Evolutionary conservation across 2,113 vertebrate species (phyloP).

Genomic region (Cephalophus harveyi): DNA sequence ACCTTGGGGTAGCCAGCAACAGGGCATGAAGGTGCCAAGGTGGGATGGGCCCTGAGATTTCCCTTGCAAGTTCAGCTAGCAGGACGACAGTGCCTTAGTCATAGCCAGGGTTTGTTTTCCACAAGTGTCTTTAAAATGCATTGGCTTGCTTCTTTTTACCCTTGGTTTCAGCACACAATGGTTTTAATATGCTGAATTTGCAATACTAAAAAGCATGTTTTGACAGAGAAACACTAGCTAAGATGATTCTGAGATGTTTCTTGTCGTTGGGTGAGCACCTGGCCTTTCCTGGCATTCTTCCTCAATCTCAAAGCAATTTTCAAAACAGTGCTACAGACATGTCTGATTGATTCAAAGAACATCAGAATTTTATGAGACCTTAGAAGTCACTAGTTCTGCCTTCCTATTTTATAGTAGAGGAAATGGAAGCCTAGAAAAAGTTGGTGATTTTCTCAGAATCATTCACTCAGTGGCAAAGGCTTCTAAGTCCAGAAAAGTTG

Average conservation of each 20-base stretch:
- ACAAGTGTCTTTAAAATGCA: neutral
- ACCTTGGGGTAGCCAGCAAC: neutral
- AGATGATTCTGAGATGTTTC: neutral
- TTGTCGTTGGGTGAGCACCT: neutral
- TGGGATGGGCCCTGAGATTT: neutral
- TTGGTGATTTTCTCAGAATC: neutral
- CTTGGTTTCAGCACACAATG: neutral
- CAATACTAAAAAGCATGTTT: neutral
- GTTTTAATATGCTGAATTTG: neutral
- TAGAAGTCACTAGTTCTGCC: neutral
- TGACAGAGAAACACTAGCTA: neutral
- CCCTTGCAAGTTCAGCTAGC: neutral
- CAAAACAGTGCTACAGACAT: no score
- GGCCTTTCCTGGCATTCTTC: neutral
- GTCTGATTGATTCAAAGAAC: neutral
- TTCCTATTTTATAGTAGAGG: neutral
- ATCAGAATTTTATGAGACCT: neutral
- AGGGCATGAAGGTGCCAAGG: neutral
- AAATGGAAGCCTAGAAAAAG: neutral
- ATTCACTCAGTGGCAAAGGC: neutral
- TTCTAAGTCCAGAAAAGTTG: neutral
- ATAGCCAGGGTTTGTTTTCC: neutral
- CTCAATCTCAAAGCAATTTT: neutral
- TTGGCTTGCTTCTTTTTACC: neutral
- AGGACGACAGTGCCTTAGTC: neutral